These are phyloP conservation scores for Cephus cinctus DNA, from an alignment of 1,140 invertebrate genomes.

Conservation along the genomic window DNA sequence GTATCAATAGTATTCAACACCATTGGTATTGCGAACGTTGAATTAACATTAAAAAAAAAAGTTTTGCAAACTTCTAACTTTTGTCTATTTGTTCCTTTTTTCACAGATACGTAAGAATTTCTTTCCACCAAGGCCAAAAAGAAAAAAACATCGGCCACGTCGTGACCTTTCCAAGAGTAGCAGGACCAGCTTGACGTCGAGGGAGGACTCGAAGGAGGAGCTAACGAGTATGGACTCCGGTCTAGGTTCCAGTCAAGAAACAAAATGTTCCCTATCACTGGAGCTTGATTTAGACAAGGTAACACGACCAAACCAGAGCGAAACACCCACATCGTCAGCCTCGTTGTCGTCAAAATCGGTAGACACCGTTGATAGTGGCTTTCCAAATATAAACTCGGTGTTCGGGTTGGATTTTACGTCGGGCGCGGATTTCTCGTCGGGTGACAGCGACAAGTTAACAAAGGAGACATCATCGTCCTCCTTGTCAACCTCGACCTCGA, in stretches of 20 bases:
- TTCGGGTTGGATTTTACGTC: background rate
- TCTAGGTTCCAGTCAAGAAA: constrained; percentile 27
- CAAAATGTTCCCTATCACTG: constrained; percentile 15
- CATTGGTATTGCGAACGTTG: no score
- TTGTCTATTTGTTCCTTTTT: constrained; percentile 13
- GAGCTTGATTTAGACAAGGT: constrained; percentile 4
- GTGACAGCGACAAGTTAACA: no score
- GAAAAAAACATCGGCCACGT: constrained; percentile 38
- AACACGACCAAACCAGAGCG: background rate
- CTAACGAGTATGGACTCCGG: constrained; percentile 30
- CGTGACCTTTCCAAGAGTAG: constrained; percentile 1
- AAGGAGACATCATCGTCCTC: no score
- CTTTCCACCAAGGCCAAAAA: constrained; percentile 63
- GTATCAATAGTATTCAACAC: no score
- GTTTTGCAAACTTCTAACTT: no score
- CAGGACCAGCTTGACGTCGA: background rate
- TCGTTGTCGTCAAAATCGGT: background rate
- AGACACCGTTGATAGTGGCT: constrained; percentile 9
- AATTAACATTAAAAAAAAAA: no score
- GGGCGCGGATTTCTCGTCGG: background rate
- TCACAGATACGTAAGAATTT: constrained; percentile 64
- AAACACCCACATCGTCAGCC: background rate
- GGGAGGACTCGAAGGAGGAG: constrained; percentile 1
- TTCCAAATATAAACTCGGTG: background rate
- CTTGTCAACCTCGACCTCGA: no score